Base-by-base conservation (phyloP, 2,797 vertebrate genomes). In the Pogoniulus pusillus region DNA sequence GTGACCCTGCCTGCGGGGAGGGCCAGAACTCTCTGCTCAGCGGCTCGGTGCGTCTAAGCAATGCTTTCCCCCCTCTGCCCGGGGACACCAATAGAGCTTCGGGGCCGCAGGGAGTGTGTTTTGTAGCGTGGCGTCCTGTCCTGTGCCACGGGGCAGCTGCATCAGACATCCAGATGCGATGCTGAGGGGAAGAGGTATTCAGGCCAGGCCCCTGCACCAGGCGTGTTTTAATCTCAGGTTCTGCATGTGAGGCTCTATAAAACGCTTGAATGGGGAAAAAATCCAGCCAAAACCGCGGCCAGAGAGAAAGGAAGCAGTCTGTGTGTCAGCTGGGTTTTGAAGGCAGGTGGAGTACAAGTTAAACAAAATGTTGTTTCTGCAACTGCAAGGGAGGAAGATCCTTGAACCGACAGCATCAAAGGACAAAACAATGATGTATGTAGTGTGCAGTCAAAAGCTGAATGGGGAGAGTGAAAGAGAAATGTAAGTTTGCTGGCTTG, bases 401-500 rank as follows among this genome's bases (percentile, higher is more conserved):
- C 35, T 70, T 37, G 37, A 76, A 16, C 49, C 16, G 15, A 3
- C 18, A 60, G 30, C 16, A 2, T 34, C 3, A 55, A 66, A 69
- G 47, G 49, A 19, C 54, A 74, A 23, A 35, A 6, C 32, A 7
- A 1, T 6, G 7, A 20, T 4, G 32, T 37, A 3, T 1, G 1
- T 41, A 12, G 20, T 13, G 8, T 15, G 1, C 9, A 26, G 43
- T 26, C 58, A 39, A 7, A 59, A 34, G 22, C 19, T 37, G 29
- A 60, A n/a, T 23, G 66, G 6, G 22, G 8, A 77, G 51, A 6
- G 18, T 29, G 5, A 30, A 41, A 68, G 54, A 59, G n/a, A 32
- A 12, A 8, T 6, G 1, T 7, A 30, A n/a, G 22, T 11, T 66
- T 2, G 0, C 6, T 63, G 13, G 8, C 12, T 41, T 27, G 27